phyloP scores from a whole-genome alignment of 2,888 invertebrate genomes.

The Epicampocera succincta region DNA sequence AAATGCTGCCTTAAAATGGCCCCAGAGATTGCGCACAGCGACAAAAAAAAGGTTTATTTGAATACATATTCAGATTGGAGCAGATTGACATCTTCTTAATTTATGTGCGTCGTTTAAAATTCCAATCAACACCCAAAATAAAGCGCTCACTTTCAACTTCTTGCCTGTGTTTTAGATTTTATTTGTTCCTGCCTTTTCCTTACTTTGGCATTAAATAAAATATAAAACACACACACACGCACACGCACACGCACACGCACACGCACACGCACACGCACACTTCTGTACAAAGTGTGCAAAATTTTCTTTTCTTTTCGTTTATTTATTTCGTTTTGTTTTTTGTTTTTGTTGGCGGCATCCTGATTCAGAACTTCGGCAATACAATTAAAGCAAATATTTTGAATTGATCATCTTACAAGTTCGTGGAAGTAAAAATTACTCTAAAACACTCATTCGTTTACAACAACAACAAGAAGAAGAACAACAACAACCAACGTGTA shows the following conservation, averaged over 20 bases:
- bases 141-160: slow-evolving; percentile 48
- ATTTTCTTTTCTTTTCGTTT: too few species aligned
- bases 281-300: slow-evolving; percentile 3
- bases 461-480: background rate
- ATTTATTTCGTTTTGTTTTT: background rate
- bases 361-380: slow-evolving; percentile 53
- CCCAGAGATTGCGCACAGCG: background rate
- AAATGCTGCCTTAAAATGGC: background rate
- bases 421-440: slow-evolving; percentile 53
- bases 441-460: slow-evolving; percentile 5
- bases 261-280: background rate
- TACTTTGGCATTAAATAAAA: slow-evolving; percentile 9
- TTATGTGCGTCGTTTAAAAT: slow-evolving; percentile 69
- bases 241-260: too few species aligned
- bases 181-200: background rate
- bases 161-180: background rate
- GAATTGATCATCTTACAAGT: slow-evolving; percentile 68
- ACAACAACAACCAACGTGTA: too few species aligned
- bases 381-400: slow-evolving; percentile 69
- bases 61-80: slow-evolving; percentile 58
- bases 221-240: slow-evolving; percentile 32
- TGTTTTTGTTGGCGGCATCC: slow-evolving; percentile 43
- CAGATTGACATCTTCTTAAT: slow-evolving; percentile 60
- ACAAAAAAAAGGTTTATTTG: slow-evolving; percentile 10
- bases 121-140: slow-evolving; percentile 69